Evolutionary conservation across 2,888 invertebrate species (phyloP), one percentile per base, ranked within the genome.

Genomic region (Cistogaster globosa): DNA sequence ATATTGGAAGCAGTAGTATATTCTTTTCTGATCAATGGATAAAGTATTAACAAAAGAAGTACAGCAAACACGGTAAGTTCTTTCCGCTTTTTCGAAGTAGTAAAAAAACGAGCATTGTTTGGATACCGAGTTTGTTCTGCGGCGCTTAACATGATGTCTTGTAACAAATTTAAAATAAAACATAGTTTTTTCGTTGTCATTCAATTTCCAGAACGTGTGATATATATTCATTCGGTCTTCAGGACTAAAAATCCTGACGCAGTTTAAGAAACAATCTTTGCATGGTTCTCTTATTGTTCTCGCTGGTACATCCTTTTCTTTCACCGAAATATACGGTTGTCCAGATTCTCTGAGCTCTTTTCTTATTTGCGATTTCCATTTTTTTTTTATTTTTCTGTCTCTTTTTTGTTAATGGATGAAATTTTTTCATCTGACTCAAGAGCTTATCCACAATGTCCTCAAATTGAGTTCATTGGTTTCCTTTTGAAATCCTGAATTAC

Each of bases 151-250:
- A 45, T 8, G 63, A 45, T 63, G 42, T 20, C 63, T 42, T 20
- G 45, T 45, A 20, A 45, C 63, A 45, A 45, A 63, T 45, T 63
- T 63, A 42, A 63, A 42, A 63, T 45, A 63, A n/a, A 45, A 63
- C 20, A 16, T 26, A 26, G 12, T 20, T 63, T 45, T 63, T 63
- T 63, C 42, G 20, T 63, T 45, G 45, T 63, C 63, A 45, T 14
- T 63, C 45, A 63, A 20, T 9, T 63, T 63, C 63, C 63, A 63
- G 45, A 63, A 63, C 22, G 42, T 42, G 42, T 63, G 5, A 22
- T 22, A 22, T 38, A 62, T 38, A 38, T 32, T n/a, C 18, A 38
- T 38, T 9, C 18, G 45, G 20, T 63, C 63, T 63, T 42, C 63
- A 45, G 38, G 18, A 18, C 38, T 62, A 62, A 62, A 62, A 62